Evolutionary conservation across 2,888 invertebrate genomes (phyloP).

Genomic region (Lymantria dispar): DNA sequence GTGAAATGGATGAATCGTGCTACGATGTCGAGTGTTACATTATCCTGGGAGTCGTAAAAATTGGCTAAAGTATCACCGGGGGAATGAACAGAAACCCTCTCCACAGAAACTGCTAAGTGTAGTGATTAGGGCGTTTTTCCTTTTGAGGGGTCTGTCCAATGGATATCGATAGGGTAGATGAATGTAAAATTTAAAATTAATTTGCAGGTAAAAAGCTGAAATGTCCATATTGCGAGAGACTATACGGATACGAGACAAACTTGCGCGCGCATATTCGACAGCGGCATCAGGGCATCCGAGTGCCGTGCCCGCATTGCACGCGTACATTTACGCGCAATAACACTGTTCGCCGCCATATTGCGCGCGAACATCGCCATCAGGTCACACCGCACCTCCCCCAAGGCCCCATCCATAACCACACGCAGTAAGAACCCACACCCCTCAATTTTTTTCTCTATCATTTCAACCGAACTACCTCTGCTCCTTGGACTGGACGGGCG

Average conservation of each 20-base stretch:
- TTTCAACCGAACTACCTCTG: slow-evolving; percentile 73
- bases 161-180: no score
- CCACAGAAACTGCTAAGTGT: no score
- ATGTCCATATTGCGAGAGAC: slow-evolving; percentile 95
- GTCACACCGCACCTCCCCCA: slow-evolving; percentile 85
- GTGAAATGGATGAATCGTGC: no score
- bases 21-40: no score
- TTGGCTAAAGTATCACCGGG: no score
- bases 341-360: slow-evolving; percentile 94
- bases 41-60: no score
- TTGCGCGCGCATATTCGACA: slow-evolving; percentile 95
- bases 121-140: no score
- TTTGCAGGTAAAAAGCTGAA: slow-evolving; percentile 93
- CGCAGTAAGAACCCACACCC: slow-evolving; percentile 74
- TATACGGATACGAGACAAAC: slow-evolving; percentile 96
- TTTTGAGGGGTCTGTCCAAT: no score
- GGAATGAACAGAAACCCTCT: no score
- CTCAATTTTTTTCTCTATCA: slow-evolving; percentile 38
- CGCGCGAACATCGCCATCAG: slow-evolving; percentile 93
- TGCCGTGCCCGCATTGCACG: slow-evolving; percentile 95
- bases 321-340: slow-evolving; percentile 96
- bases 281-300: slow-evolving; percentile 95
- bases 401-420: slow-evolving; percentile 83
- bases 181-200: neutral
- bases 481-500: slow-evolving; percentile 50